phyloP scores from a whole-genome alignment of 2,797 vertebrate genomes.

The Heterohyrax brucei region DNA sequence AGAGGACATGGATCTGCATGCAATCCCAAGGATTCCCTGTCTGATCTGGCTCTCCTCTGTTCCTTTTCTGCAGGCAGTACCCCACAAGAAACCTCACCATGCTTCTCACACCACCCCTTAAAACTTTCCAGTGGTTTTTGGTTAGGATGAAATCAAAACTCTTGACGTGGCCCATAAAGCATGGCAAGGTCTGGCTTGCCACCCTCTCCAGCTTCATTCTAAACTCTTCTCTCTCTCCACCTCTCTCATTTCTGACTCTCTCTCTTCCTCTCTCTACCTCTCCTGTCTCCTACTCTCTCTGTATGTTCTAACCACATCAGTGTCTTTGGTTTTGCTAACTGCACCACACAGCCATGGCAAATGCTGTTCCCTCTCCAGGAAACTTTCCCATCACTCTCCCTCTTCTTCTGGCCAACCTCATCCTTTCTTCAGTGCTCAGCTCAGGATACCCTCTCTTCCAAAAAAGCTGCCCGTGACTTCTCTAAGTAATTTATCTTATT shows the following conservation, averaged over 20 bases:
- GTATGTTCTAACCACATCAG: background rate
- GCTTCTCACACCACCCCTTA: background rate
- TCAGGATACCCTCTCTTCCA: background rate
- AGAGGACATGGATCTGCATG: background rate
- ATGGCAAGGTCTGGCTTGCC: background rate
- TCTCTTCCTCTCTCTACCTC: background rate
- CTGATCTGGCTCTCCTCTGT: background rate
- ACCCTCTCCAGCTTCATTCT: background rate
- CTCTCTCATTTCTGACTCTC: background rate
- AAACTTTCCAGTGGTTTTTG: background rate
- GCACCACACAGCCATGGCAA: too few relatives aligned
- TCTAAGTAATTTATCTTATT: background rate
- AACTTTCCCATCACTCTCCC: background rate
- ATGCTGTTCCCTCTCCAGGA: background rate
- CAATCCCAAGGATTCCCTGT: background rate
- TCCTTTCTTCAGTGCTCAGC: background rate
- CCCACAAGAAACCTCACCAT: background rate
- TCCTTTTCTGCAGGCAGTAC: background rate
- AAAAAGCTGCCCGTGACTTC: background rate
- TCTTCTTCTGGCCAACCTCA: background rate
- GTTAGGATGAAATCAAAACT: background rate
- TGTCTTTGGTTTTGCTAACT: too few relatives aligned
- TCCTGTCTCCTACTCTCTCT: background rate
- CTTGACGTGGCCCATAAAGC: background rate
- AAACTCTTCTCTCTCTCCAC: too few relatives aligned